Percentiles rank a stretch among this genome's conserved stretches.
These are phyloP conservation scores for Eueremaeus valkanovi DNA, from an alignment of 2,888 invertebrate genomes.

Conservation along the genomic window DNA sequence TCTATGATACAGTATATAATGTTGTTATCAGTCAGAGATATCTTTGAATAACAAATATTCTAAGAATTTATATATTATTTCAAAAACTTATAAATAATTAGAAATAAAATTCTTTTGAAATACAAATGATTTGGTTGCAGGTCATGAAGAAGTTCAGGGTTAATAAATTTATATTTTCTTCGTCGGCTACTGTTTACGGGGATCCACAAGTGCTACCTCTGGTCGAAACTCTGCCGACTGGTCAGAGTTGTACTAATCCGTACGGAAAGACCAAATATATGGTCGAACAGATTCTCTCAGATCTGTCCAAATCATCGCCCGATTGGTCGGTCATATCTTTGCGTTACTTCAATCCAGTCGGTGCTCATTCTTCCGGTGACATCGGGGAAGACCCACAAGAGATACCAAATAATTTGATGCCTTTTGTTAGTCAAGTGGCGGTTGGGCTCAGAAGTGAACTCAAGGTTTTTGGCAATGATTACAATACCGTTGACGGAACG, in stretches of 20 bases:
- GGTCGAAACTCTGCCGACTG: conserved; percentile 76
- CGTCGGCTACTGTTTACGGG: conserved; percentile 93
- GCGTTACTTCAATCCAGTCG: conserved; percentile 60
- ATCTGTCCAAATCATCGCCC: conserved; percentile 71
- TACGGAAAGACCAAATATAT: conserved; percentile 91
- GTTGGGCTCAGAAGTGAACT: conserved; percentile 72
- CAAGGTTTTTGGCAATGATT: conserved; percentile 79
- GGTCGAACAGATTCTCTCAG: conserved; percentile 88
- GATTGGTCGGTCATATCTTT: conserved; percentile 57
- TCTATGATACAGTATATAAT: too few species aligned
- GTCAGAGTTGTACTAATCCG: conserved; percentile 74
- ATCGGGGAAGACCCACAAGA: conserved; percentile 60
- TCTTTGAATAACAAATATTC: too few species aligned
- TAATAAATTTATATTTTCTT: conserved; percentile 75
- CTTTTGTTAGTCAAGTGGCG: conserved; percentile 69
- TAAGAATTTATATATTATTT: too few species aligned
- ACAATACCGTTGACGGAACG: conserved; percentile 80
- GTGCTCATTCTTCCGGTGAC: conserved; percentile 57
- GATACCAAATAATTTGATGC: conserved; percentile 65
- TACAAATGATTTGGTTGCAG: too few species aligned
- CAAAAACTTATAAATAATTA: too few species aligned
- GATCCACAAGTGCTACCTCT: conserved; percentile 74
- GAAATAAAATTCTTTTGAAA: too few species aligned
- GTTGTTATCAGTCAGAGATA: too few species aligned
- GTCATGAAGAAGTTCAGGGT: conserved; percentile 71